phyloP scores from a whole-genome alignment of 2,888 invertebrate species.

The Itoplectis maculator region DNA sequence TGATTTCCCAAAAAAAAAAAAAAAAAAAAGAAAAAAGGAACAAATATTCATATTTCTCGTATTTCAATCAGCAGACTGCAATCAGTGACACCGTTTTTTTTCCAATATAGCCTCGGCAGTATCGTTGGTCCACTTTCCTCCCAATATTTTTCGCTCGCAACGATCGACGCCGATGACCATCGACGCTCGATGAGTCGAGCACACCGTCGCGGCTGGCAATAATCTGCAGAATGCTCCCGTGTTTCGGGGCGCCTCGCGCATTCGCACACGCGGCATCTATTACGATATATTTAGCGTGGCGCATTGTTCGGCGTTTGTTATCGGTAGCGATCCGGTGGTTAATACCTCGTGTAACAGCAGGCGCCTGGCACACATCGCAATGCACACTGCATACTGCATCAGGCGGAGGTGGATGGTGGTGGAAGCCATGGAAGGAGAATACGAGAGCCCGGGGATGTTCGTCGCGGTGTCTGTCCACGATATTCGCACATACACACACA shows the following conservation, averaged over 20 bases:
- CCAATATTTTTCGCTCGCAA: not conserved
- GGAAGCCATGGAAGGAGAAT: too few species aligned
- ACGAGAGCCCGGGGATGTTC: not conserved
- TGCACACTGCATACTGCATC: too few species aligned
- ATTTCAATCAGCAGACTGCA: too few species aligned
- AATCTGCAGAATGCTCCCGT: slow-evolving; percentile 24
- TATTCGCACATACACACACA: slow-evolving; percentile 1
- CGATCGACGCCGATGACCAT: not conserved
- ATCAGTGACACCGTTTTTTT: too few species aligned
- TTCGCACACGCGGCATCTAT: not conserved
- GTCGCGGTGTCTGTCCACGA: slow-evolving; percentile 27
- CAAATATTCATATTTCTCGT: too few species aligned
- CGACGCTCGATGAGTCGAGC: too few species aligned
- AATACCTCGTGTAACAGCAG: slow-evolving; percentile 45
- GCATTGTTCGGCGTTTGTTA: slow-evolving; percentile 35
- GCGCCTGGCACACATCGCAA: slow-evolving; percentile 7
- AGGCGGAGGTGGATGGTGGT: too few species aligned
- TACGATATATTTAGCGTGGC: slow-evolving; percentile 40
- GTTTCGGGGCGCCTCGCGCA: slow-evolving; percentile 3
- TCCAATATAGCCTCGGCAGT: too few species aligned
- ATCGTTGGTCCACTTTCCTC: not conserved
- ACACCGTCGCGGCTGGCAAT: not conserved
- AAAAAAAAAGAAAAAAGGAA: too few species aligned
- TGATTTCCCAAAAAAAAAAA: slow-evolving; percentile 8
- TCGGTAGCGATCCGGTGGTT: slow-evolving; percentile 20